Percentiles rank a stretch among this genome's conserved stretches.
These are phyloP conservation scores for Clitarchus hookeri DNA, from an alignment of 2,888 invertebrate species.

Conservation along the genomic window DNA sequence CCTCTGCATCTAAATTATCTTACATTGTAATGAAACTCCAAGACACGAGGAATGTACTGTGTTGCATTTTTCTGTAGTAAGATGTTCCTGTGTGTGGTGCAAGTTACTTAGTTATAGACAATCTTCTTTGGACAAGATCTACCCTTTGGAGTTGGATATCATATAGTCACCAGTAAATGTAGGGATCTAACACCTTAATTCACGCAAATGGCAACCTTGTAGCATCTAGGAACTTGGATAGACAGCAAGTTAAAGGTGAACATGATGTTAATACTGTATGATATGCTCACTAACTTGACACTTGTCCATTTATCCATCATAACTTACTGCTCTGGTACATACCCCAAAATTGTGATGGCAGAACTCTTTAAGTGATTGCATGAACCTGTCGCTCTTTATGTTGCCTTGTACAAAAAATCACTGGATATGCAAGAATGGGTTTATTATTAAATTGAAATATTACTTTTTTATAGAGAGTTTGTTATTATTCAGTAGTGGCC, in stretches of 20 bases:
- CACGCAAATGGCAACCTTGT: conserved; percentile 21
- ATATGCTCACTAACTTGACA: conserved; percentile 21
- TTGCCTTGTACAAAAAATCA: not conserved
- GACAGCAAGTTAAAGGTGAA: conserved; percentile 16
- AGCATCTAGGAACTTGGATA: conserved; percentile 36
- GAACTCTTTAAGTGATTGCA: not conserved
- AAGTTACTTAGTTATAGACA: too few species aligned
- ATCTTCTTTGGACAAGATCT: not conserved
- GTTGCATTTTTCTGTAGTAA: too few species aligned
- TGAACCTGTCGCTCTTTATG: not conserved
- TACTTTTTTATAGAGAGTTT: too few species aligned
- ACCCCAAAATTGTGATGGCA: not conserved
- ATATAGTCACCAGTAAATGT: not conserved
- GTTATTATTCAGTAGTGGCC: too few species aligned
- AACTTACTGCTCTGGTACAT: not conserved
- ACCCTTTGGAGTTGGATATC: not conserved
- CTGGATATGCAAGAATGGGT: too few species aligned
- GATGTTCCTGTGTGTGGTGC: too few species aligned
- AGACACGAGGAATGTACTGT: too few species aligned
- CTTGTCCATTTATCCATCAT: not conserved
- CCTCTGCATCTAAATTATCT: too few species aligned
- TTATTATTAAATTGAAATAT: too few species aligned
- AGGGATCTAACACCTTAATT: conserved; percentile 15
- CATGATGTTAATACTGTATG: conserved; percentile 28
- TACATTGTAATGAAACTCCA: too few species aligned